A percentile compares a stretch with the other conserved stretches of the same genome.
Conservation (phyloP, 2,113 vertebrate genomes). For the Holacanthus passer region DNA sequence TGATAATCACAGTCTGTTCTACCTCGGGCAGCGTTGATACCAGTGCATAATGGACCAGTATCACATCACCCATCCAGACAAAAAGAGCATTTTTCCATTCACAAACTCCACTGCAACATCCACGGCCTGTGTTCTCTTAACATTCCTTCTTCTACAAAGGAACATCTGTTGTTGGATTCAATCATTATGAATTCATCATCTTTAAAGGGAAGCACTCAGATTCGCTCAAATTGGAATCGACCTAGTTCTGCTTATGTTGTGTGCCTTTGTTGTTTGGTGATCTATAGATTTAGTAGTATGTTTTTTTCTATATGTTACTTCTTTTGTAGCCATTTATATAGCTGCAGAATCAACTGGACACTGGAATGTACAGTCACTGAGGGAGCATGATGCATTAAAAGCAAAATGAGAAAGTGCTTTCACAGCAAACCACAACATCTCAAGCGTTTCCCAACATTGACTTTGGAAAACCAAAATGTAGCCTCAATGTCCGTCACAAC, state of each 20-base stretch:
- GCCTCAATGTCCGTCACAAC: background rate
- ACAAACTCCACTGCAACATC: background rate
- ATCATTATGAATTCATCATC: background rate
- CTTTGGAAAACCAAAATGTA: slow-evolving; percentile 31
- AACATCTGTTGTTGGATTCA: background rate
- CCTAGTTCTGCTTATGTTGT: background rate
- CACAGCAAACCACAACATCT: slow-evolving; percentile 29
- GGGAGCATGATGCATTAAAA: background rate
- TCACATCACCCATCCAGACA: slow-evolving; percentile 2
- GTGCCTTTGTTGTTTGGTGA: background rate
- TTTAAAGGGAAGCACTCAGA: background rate
- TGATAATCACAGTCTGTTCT: slow-evolving; percentile 42
- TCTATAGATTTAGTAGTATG: background rate
- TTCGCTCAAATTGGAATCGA: background rate
- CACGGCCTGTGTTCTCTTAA: background rate
- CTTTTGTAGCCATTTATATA: background rate
- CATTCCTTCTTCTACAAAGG: background rate
- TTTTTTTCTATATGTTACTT: background rate
- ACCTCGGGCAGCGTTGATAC: slow-evolving; percentile 17
- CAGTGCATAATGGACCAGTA: slow-evolving; percentile 1
- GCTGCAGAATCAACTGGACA: background rate
- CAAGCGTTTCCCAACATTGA: slow-evolving; percentile 9
- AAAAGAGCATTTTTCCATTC: background rate
- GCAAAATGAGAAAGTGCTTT: slow-evolving; percentile 18
- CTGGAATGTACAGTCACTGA: background rate